Evolutionary conservation across 2,888 invertebrate species (phyloP).

Genomic region (Cordylochernes scorpioides): DNA sequence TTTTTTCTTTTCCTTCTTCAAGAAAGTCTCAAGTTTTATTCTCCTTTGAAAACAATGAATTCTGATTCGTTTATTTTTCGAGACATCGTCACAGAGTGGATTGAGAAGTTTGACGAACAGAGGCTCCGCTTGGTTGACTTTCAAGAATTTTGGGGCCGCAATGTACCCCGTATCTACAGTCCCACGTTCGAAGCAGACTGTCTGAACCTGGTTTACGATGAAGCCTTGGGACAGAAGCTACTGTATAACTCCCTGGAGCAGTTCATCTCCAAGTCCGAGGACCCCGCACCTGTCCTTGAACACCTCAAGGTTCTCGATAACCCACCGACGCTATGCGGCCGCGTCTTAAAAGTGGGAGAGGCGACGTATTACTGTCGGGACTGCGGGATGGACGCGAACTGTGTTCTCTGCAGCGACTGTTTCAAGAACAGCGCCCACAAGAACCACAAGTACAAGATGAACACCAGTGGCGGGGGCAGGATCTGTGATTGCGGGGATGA

Average conservation of each 20-base stretch:
- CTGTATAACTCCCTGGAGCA: slow-evolving; percentile 48
- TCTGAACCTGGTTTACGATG: slow-evolving; percentile 24
- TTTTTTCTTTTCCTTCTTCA: too few species aligned
- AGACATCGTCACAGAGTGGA: too few species aligned
- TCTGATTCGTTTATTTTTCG: too few species aligned
- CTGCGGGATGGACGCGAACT: slow-evolving; percentile 90
- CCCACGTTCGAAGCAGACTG: slow-evolving; percentile 31
- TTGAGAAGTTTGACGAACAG: too few species aligned
- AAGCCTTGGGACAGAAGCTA: slow-evolving; percentile 25
- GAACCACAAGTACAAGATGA: slow-evolving; percentile 45
- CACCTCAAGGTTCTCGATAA: slow-evolving; percentile 29
- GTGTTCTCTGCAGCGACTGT: slow-evolving; percentile 89
- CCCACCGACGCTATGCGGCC: slow-evolving; percentile 62
- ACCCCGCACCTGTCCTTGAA: slow-evolving; percentile 31
- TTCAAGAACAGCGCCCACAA: slow-evolving; percentile 44
- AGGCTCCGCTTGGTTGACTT: too few species aligned
- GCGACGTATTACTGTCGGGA: slow-evolving; percentile 93
- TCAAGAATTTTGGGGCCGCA: slow-evolving; percentile 21
- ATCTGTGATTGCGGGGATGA: slow-evolving; percentile 87
- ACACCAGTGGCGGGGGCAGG: slow-evolving; percentile 70
- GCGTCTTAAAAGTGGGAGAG: slow-evolving; percentile 84
- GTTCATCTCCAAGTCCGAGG: slow-evolving; percentile 49
- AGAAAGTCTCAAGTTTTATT: too few species aligned
- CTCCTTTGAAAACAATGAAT: too few species aligned
- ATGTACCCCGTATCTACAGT: slow-evolving; percentile 30